Evolutionary conservation across 1,140 invertebrate species (phyloP), one percentile per base, ranked within the genome.

Genomic region (Telenomus remus): DNA sequence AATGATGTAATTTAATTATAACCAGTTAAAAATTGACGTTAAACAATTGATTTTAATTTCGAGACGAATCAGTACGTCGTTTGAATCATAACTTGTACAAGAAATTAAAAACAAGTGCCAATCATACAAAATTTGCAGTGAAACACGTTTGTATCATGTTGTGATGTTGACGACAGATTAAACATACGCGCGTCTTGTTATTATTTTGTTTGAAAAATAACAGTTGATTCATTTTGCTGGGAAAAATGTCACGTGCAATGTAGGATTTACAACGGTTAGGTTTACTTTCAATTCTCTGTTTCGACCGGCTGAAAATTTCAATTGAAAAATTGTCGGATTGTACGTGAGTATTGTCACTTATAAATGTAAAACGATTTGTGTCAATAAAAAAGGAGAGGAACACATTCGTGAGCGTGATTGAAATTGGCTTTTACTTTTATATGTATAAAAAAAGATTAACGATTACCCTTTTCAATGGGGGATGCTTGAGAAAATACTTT

Each of bases 221-320:
- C 7, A 11, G 60, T 64, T 50, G 43, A 64, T 64, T 64, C 53
- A 64, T 64, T 64, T 64, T 15, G 12, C 16, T 54, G 50, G 43
- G 60, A 54, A 64, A 54, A 47, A 39, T 43, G 51, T 64, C 60
- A 64, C 19, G 39, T 63, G 60, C 43, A 53, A 16, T n/a, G n/a
- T 19, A 42, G 50, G 14, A 63, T 63, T 63, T 63, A 63, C 60
- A 63, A 37, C 42, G 60, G 16, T n/a, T 34, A 63, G 46, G 42
- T 63, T 53, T 61, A 43, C 47, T 4, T 9, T n/a, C 47, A 61
- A 61, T 48, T 11, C 9, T 61, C 43, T 51, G 49, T 63, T 63
- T 46, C 59, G 27, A 35, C 60, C 13, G 33, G 19, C 39, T 1
- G 19, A 27, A 63, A 63, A 46, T 53, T 46, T 5, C 27, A 53